Evolutionary conservation across 2,797 vertebrate species (phyloP).

Genomic region (Notolepis coatsorum): DNA sequence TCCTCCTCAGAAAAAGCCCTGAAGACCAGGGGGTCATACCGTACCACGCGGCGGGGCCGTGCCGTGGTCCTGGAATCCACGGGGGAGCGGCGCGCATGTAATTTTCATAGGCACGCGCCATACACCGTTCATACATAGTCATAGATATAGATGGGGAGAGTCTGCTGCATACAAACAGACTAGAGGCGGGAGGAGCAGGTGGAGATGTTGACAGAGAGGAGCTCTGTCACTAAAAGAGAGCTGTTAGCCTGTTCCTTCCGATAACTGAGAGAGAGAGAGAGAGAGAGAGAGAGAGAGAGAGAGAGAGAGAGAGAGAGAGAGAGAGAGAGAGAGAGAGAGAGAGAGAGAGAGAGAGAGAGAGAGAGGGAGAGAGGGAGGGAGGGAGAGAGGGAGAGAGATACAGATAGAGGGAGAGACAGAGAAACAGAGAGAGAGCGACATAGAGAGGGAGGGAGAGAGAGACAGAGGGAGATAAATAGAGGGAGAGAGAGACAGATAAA

Average conservation of each 20-base stretch:
- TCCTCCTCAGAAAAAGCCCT: constrained; percentile 5
- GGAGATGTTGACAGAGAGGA: no score
- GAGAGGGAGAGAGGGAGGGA: not conserved
- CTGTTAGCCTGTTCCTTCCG: no score
- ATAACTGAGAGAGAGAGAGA: no score
- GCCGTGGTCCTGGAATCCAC: constrained; percentile 41
- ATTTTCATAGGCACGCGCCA: constrained; percentile 25
- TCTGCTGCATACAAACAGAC: no score
- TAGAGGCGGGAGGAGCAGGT: no score
- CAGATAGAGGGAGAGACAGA: not conserved
- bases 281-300: not conserved
- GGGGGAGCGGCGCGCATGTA: constrained; percentile 4
- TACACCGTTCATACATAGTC: no score
- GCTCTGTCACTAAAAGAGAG: no score
- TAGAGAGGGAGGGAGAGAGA: no score
- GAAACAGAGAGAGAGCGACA: no score
- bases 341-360: not conserved
- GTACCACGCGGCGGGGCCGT: constrained; percentile 1
- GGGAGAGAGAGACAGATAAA: no score
- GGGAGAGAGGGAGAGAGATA: not conserved
- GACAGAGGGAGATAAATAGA: not conserved
- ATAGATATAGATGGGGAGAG: no score
- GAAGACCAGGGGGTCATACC: not conserved
- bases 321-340: not conserved
- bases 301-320: not conserved